Evolutionary conservation across 2,113 vertebrate species (phyloP), one percentile per base, ranked within the genome.

Genomic region (Turdus rufiventris): DNA sequence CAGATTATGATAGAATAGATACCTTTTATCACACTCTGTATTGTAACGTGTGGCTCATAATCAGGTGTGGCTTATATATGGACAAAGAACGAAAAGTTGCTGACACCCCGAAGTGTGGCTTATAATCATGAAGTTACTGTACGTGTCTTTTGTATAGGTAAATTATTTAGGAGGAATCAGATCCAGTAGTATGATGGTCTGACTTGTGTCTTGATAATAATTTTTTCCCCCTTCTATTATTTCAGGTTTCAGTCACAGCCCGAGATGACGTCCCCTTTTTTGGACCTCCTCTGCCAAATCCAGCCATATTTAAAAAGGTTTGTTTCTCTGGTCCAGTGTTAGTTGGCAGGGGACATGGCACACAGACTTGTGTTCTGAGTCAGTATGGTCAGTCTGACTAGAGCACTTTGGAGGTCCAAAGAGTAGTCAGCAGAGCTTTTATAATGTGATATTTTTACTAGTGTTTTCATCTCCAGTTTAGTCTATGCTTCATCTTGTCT

Each of bases 231-330:
- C 14, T 77, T 85, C 0, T 29, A 25, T 79, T 63, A 13, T 95
- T 97, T 75, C 94, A 98, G 97, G 97, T 98, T 90, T 98, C 97
- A 53, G 97, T 98, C 78, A 97, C 97, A 71, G 97, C 97, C 29
- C 93, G 97, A 74, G 96, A 97, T 63, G 97, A 98, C 18, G 97
- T 98, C 12, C 97, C 97, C 8, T 97, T 97, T 89, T 98, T 98
- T 93, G 97, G 96, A 70, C 97, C 97, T 1, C 84, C 97, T 48
- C 92, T 98, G 42, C 97, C 97, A 74, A 97, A 96, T 63, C 97
- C 97, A 94, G 97, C 97, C 66, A 45, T 98, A 83, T 98, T 98
- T 88, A 97, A 91, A 91, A 97, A 98, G 97, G 97, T 98, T 93
- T 89, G 97, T 96, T 70, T 74, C 34, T 86, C 63, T 66, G 54